Evolutionary conservation across 2,888 invertebrate genomes (phyloP).

Genomic region (Cerastis rubricosa): DNA sequence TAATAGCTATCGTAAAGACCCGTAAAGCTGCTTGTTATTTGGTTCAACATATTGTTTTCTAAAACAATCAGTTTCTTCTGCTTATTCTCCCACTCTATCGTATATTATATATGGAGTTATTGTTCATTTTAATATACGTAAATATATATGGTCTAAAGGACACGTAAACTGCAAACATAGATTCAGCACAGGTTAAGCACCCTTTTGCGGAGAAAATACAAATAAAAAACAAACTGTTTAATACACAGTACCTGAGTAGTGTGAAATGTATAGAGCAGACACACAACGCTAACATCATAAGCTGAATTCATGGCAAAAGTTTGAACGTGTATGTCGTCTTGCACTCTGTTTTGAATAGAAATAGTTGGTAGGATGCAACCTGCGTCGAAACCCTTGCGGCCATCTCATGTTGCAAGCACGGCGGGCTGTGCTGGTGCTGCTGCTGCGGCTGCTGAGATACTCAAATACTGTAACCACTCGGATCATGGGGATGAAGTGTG

Average conservation of each 20-base stretch:
- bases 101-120: not conserved
- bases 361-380: too few relatives aligned
- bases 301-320: too few relatives aligned
- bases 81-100: not conserved
- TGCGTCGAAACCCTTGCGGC: too few relatives aligned
- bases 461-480: not conserved
- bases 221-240: not conserved
- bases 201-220: not conserved
- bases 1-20: constrained; percentile 5
- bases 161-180: not conserved
- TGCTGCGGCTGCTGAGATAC: too few relatives aligned
- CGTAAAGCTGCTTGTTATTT: not conserved
- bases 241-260: not conserved
- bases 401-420: too few relatives aligned
- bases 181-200: not conserved
- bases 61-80: not conserved
- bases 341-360: too few relatives aligned
- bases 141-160: not conserved
- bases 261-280: not conserved
- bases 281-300: not conserved
- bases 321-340: too few relatives aligned
- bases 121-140: not conserved
- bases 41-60: not conserved
- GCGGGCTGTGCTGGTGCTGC: too few relatives aligned
- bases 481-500: not conserved